A percentile compares a stretch with the other conserved stretches of the same genome.
Evolutionary conservation across 64 coral and sea anemone genomes (phyloP).

Genomic region (Cladopsammia gracilis): DNA sequence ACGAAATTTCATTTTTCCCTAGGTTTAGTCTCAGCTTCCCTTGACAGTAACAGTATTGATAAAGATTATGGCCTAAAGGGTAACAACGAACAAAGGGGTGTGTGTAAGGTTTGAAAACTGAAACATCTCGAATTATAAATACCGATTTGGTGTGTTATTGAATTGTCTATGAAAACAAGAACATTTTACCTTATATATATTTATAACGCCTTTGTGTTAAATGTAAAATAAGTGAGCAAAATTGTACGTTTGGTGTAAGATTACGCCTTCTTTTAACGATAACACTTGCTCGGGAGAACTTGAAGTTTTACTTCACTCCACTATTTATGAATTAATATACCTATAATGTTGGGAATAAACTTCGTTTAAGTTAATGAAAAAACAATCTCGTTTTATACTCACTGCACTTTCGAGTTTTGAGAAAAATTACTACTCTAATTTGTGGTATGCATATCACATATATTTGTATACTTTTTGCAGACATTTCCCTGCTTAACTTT

Average conservation of each 20-base stretch:
- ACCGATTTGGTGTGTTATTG: constrained; percentile 13
- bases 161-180: not conserved
- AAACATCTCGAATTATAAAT: constrained; percentile 42
- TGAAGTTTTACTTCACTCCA: constrained; percentile 40
- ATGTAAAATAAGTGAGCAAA: constrained; percentile 45
- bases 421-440: constrained; percentile 28
- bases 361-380: constrained; percentile 13
- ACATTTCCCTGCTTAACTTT: not conserved
- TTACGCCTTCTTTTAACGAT: not conserved
- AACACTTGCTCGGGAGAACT: constrained; percentile 1
- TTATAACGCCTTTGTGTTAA: constrained; percentile 32
- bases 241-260: constrained; percentile 17
- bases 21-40: too few species aligned
- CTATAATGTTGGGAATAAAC: constrained; percentile 32
- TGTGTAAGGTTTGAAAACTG: not conserved
- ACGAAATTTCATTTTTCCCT: too few species aligned
- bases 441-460: not conserved
- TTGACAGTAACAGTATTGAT: too few species aligned
- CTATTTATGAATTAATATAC: constrained; percentile 21
- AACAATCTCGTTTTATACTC: constrained; percentile 31
- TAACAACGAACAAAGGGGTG: not conserved
- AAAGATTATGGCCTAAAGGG: not conserved
- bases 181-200: not conserved
- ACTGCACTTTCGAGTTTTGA: constrained; percentile 25
- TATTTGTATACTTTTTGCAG: not conserved